Conservation (phyloP, 2,797 vertebrate species). For the Caiman crocodilus region DNA sequence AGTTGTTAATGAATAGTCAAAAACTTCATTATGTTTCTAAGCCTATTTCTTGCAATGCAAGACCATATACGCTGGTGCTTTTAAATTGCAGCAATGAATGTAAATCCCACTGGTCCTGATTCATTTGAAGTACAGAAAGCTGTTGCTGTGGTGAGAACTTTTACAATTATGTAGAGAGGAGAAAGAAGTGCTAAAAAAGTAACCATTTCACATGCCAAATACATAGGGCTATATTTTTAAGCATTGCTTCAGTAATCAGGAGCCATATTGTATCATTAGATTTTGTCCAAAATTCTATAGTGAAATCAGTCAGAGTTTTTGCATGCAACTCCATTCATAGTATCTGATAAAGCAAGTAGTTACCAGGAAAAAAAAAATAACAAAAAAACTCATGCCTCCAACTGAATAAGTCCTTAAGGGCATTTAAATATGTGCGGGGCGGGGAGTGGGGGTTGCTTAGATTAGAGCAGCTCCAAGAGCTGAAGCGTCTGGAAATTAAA, state of each 20-base stretch:
- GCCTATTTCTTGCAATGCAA: neutral
- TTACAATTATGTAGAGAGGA: neutral
- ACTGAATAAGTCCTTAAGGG: no score
- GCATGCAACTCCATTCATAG: neutral
- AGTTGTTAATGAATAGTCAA: constrained; percentile 8
- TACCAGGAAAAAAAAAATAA: no score
- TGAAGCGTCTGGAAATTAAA: no score
- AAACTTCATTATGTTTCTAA: neutral
- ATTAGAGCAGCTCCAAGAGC: no score
- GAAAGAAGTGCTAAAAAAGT: neutral
- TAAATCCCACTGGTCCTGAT: neutral
- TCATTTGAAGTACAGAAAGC: neutral
- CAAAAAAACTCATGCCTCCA: no score
- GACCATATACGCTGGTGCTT: neutral
- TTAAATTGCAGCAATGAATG: neutral
- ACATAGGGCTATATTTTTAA: neutral
- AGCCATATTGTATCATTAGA: neutral
- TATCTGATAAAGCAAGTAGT: no score
- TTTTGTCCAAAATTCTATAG: neutral
- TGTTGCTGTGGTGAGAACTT: neutral
- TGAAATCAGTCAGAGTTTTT: neutral
- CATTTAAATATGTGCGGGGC: no score
- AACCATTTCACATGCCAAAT: neutral
- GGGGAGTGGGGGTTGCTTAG: no score
- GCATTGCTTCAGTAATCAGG: neutral